A percentile compares a stretch with the other conserved stretches of the same genome.
These are phyloP conservation scores for Ceratotherium simum DNA, from an alignment of 2,113 vertebrate species.

Conservation along the genomic window DNA sequence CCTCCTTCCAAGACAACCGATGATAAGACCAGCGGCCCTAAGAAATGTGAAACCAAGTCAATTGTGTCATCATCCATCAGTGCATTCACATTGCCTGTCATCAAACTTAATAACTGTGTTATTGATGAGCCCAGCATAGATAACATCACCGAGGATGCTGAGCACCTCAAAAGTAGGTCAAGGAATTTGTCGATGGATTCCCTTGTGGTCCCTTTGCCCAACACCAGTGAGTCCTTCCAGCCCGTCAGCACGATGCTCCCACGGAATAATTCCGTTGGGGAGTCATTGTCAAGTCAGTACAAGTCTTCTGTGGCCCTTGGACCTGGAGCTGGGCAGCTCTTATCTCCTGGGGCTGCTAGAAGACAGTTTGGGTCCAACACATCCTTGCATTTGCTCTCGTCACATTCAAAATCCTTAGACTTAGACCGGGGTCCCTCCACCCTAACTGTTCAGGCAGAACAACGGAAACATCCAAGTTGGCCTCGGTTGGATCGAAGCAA, in stretches of 20 bases:
- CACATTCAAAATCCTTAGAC: slow-evolving; percentile 98
- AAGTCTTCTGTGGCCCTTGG: slow-evolving; percentile 88
- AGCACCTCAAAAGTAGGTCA: slow-evolving; percentile 83
- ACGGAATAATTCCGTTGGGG: slow-evolving; percentile 91
- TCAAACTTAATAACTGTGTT: slow-evolving; percentile 99
- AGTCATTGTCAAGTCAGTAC: slow-evolving; percentile 87
- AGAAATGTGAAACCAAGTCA: slow-evolving; percentile 95
- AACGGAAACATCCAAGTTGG: slow-evolving; percentile 98
- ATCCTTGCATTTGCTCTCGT: slow-evolving; percentile 95
- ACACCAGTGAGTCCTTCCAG: slow-evolving; percentile 91
- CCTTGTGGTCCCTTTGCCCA: slow-evolving; percentile 90
- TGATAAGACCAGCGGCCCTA: slow-evolving; percentile 86
- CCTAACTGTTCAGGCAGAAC: slow-evolving; percentile 94
- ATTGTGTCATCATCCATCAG: slow-evolving; percentile 98
- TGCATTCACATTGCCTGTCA: slow-evolving; percentile 97
- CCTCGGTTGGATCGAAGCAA: slow-evolving; percentile 96
- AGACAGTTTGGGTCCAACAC: slow-evolving; percentile 97
- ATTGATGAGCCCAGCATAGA: slow-evolving; percentile 98
- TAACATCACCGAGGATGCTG: slow-evolving; percentile 94
- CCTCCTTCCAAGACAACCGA: slow-evolving; percentile 87
- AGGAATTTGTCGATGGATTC: slow-evolving; percentile 93
- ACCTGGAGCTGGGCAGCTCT: slow-evolving; percentile 91
- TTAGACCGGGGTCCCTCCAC: slow-evolving; percentile 92
- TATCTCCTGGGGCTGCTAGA: slow-evolving; percentile 94
- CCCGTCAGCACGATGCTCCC: slow-evolving; percentile 82